Base-by-base conservation (phyloP, 2,797 vertebrate genomes). In the Microctenopoma lineatum region DNA sequence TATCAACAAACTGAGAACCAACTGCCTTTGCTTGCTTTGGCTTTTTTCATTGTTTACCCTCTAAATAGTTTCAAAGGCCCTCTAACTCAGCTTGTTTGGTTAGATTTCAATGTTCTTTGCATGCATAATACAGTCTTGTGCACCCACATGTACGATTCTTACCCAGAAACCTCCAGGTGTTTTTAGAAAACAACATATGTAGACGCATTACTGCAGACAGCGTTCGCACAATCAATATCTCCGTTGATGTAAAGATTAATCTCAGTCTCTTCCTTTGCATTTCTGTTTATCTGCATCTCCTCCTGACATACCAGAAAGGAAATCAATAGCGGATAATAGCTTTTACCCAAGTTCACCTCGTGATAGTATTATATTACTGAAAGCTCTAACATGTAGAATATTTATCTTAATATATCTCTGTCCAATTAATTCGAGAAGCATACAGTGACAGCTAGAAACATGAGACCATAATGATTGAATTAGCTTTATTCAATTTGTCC, bases 281-380 rank as follows among this genome's bases (percentile, higher is more conserved):
- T 80, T 67, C 41, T 80, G 63, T 85, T 77, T 78, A 65, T 84
- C 73, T 74, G 42, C 42, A 70, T 76, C 67, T 77, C 10, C 70
- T 63, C 21, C 50, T 77, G 62, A 75, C 67, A 42, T 38, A 68
- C 60, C 66, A 41, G 50, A 63, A 76, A 55, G 60, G 65, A 82
- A 81, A 79, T 81, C 83, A 80, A 74, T 84, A 66, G 77, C 68
- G 54, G 55, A 73, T 77, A 79, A 81, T 65, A 80, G 79, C 61
- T 74, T 83, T 85, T 45, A 59, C 76, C 63, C 42, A 14, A 66
- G 53, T 65, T 79, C 70, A 73, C 73, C 68, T 64, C 73, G 29
- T 63, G 56, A 56, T 36, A 51, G 26, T 52, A 46, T 46, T 55
- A 67, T 60, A 68, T 80, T 54, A 75, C 66, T 45, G 59, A 67